phyloP scores from a whole-genome alignment of 2,888 invertebrate species.

The Cerceris ruficornis region DNA sequence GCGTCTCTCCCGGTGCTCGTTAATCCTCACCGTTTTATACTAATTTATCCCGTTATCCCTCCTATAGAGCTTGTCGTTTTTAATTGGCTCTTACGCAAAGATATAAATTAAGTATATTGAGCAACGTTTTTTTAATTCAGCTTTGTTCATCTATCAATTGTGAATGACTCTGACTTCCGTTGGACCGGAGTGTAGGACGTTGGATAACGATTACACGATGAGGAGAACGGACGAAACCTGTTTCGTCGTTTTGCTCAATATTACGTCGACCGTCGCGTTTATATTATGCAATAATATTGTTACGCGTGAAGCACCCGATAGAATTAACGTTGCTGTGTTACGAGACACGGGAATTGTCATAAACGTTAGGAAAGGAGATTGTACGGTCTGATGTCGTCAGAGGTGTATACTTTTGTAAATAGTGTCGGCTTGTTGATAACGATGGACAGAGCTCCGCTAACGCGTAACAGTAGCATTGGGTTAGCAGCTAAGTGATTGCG shows the following conservation, averaged over 20 bases:
- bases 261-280: not conserved
- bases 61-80: slow-evolving; percentile 53
- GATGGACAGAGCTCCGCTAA: too few species aligned
- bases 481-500: too few species aligned
- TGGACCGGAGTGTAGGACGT: not conserved
- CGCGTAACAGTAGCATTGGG: too few species aligned
- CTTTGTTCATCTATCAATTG: slow-evolving; percentile 39
- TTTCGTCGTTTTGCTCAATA: slow-evolving; percentile 34
- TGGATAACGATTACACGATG: not conserved
- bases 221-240: slow-evolving; percentile 6
- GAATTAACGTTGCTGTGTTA: too few species aligned
- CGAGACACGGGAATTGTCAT: too few species aligned
- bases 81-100: slow-evolving; percentile 69
- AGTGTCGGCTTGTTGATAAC: too few species aligned
- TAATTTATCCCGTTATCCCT: slow-evolving; percentile 63
- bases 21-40: slow-evolving; percentile 58
- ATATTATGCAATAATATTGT: too few species aligned
- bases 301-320: too few species aligned
- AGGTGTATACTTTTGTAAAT: too few species aligned
- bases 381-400: too few species aligned
- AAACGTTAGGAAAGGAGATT: too few species aligned
- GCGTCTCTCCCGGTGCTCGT: slow-evolving; percentile 50
- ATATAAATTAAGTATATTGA: slow-evolving; percentile 57
- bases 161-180: slow-evolving; percentile 1
- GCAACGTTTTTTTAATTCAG: slow-evolving; percentile 27